Percentiles rank a stretch among this genome's conserved stretches.
Evolutionary conservation across 2,888 invertebrate genomes (phyloP).

Genomic region (Andrena camellia): DNA sequence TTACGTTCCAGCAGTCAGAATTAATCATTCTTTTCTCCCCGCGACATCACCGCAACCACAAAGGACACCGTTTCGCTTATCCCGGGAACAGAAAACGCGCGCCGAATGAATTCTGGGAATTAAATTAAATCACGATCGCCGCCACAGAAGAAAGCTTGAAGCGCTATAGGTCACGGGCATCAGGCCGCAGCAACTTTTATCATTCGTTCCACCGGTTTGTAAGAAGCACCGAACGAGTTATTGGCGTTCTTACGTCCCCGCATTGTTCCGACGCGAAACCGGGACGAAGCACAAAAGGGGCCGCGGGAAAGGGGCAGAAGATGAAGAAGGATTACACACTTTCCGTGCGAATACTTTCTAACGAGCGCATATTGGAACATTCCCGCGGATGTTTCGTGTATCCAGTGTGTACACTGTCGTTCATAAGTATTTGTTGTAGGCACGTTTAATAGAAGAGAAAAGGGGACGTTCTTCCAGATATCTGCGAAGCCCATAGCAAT

Average conservation of each 20-base stretch:
- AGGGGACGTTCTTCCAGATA: too few species aligned
- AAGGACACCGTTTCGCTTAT: conserved; percentile 1
- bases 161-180: neutral
- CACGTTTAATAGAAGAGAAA: too few species aligned
- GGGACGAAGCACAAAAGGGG: neutral
- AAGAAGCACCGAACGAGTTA: neutral
- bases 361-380: conserved; percentile 3
- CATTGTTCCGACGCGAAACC: neutral
- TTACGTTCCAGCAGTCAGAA: neutral
- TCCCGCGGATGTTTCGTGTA: conserved; percentile 32
- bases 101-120: neutral
- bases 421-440: too few species aligned
- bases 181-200: neutral
- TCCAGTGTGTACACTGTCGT: neutral
- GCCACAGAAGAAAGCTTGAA: neutral
- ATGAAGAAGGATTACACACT: neutral
- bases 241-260: neutral
- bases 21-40: neutral
- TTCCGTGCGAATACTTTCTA: conserved; percentile 19
- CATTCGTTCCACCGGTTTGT: neutral
- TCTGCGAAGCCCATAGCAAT: too few species aligned
- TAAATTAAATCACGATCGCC: neutral
- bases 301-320: neutral
- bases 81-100: neutral
- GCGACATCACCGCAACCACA: neutral